Conservation (phyloP, 2,888 invertebrate species). For the Parthenolecanium corni region DNA sequence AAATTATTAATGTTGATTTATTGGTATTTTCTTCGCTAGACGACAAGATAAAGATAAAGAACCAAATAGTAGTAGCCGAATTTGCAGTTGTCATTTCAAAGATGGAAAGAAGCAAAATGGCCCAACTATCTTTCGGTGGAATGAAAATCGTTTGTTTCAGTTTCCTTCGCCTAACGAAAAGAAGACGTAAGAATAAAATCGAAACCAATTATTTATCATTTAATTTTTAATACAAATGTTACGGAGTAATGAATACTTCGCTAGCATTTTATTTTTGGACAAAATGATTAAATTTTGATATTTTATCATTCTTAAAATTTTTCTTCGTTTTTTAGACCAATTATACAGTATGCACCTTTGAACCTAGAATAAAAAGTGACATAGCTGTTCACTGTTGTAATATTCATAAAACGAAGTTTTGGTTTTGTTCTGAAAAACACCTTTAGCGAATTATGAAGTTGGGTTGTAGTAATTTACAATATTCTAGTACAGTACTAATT, state of each 20-base stretch:
- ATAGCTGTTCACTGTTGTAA: too few species aligned
- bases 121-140: constrained; percentile 4
- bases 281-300: background rate
- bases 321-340: too few species aligned
- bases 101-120: constrained; percentile 6
- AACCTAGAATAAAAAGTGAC: too few species aligned
- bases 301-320: too few species aligned
- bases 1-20: background rate
- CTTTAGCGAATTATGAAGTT: too few species aligned
- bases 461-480: too few species aligned
- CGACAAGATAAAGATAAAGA: constrained; percentile 2
- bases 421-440: too few species aligned
- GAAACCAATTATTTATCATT: background rate
- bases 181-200: background rate
- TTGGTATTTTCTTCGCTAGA: background rate
- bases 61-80: background rate
- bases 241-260: background rate
- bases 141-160: background rate
- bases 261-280: background rate
- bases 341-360: too few species aligned
- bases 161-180: background rate
- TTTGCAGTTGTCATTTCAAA: constrained; percentile 10
- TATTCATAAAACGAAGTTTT: too few species aligned
- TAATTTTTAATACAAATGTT: background rate
- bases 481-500: too few species aligned